Evolutionary conservation across 1,140 invertebrate genomes (phyloP).

Genomic region (Myzus persicae): DNA sequence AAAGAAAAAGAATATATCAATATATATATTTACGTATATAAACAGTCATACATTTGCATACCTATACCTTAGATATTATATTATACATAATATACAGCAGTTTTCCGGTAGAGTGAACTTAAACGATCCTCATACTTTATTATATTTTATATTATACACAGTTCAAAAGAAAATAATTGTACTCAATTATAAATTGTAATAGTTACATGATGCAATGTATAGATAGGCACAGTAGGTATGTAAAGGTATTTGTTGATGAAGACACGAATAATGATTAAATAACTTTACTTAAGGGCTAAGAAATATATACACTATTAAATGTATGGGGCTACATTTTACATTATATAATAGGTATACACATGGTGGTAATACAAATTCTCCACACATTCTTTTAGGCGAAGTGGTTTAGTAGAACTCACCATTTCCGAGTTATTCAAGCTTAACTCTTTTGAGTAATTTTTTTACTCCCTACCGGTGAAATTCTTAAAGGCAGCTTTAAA

Average conservation of each 20-base stretch:
- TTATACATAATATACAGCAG: no score
- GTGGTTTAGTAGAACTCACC: not conserved
- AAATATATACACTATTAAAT: not conserved
- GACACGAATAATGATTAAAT: not conserved
- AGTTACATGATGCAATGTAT: not conserved
- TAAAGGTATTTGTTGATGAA: not conserved
- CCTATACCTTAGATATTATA: not conserved
- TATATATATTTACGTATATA: not conserved
- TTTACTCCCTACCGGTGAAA: no score
- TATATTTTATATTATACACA: not conserved
- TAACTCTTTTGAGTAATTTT: not conserved
- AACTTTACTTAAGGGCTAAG: not conserved
- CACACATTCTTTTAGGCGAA: not conserved
- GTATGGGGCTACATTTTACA: not conserved
- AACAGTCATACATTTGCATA: not conserved
- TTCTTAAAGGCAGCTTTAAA: no score
- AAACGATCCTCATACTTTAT: not conserved
- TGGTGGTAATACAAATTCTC: not conserved
- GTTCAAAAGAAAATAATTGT: not conserved
- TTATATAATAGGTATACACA: not conserved
- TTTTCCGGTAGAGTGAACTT: not conserved
- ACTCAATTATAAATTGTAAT: not conserved
- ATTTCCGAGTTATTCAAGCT: not conserved
- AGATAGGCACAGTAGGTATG: not conserved
- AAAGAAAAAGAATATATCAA: not conserved